These are phyloP conservation scores for Phrynocephalus forsythii DNA, from an alignment of 2,797 vertebrate genomes.

Conservation along the genomic window DNA sequence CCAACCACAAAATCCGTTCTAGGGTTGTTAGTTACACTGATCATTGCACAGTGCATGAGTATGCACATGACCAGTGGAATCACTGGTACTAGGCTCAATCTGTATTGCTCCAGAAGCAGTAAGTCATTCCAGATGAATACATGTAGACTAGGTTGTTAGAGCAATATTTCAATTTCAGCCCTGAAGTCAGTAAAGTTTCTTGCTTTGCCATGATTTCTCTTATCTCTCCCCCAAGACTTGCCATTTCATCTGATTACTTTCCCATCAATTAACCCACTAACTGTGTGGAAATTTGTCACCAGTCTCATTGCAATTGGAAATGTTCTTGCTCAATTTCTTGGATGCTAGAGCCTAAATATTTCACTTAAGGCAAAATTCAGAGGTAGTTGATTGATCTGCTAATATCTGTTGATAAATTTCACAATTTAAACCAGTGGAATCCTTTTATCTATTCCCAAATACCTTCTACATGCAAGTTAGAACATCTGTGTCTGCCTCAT, in stretches of 20 bases:
- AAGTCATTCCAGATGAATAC: neutral
- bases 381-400: neutral
- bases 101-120: no score
- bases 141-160: neutral
- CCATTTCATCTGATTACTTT: neutral
- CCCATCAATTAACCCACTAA: neutral
- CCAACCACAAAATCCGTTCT: no score
- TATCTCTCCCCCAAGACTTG: no score
- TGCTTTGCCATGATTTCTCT: neutral
- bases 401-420: neutral
- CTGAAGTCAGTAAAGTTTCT: neutral
- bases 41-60: neutral
- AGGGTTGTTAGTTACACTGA: neutral
- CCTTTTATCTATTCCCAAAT: neutral
- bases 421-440: neutral
- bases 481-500: neutral
- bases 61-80: neutral
- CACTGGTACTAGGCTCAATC: neutral
- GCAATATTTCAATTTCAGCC: neutral
- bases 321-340: neutral
- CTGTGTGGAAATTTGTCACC: no score
- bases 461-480: neutral
- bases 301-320: neutral
- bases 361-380: no score
- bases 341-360: neutral